phyloP scores from a whole-genome alignment of 2,113 vertebrate species.

The Mugil cephalus region DNA sequence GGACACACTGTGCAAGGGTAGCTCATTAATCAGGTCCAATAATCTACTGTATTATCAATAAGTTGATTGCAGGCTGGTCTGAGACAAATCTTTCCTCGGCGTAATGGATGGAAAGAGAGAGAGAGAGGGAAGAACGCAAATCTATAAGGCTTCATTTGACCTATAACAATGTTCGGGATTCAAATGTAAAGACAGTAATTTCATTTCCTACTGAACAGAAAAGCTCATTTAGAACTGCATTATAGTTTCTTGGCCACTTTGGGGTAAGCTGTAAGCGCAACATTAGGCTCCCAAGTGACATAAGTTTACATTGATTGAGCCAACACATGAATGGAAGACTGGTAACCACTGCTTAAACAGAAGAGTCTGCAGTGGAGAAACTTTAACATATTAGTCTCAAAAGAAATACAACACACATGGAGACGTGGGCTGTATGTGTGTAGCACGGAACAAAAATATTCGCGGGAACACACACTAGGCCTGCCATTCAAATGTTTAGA shows the following conservation, averaged over 20 bases:
- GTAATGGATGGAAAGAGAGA: conserved; percentile 5
- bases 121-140: neutral
- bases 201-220: neutral
- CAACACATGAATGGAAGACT: no score
- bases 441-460: no score
- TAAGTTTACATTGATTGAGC: no score
- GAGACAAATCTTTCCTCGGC: conserved; percentile 17
- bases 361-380: no score
- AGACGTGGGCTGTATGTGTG: no score
- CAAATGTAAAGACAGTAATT: neutral
- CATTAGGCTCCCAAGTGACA: no score
- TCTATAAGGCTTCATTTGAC: neutral
- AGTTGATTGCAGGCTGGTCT: conserved; percentile 19
- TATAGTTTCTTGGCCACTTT: neutral
- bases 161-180: neutral
- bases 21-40: conserved; percentile 51
- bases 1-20: conserved; percentile 6
- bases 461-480: no score
- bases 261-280: neutral
- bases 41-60: conserved; percentile 59
- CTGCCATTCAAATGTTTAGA: no score
- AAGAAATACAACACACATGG: no score
- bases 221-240: neutral
- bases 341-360: no score
- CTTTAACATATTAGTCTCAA: no score